Base-by-base conservation (phyloP, 2,797 vertebrate species). In the Notolabrus celidotus region DNA sequence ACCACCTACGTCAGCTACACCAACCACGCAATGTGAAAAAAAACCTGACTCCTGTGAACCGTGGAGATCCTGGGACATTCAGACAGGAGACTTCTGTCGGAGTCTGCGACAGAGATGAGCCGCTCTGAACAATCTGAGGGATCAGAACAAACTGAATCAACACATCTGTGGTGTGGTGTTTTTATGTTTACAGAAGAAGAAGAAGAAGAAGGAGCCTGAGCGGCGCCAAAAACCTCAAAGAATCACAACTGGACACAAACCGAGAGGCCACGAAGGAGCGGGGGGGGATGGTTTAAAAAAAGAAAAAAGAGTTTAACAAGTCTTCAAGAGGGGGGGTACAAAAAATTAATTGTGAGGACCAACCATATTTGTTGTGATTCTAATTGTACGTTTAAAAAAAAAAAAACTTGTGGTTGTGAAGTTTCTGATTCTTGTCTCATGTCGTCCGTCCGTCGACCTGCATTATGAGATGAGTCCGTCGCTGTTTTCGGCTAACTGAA, bases 1-100 rank as follows among this genome's bases (percentile, higher is more conserved):
- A 97, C 96, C 36, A 97, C 96, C 66, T 99, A 98, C 73, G 96
- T 99, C 93, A 99, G 95, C 94, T 99, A 99, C 89, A 97, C 95
- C 86, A 98, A 99, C 93, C 97, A 98, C 77, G 93, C 95, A 88
- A 96, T 96, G 87, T 99, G 94, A 98, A 72, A 51, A 74, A 67
- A 11, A 4, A n/a, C n/a, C n/a, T n/a, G n/a, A 45, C 31, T 2
- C 33, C 42, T 55, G 46, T 19, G 16, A 57, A 7, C 16, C 4
- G 7, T 75, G 25, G 65, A 77, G 27, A 2, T 67, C 54, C 45
- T 1, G 20, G 47, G 52, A 72, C 49, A 57, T 67, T 73, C 15
- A 42, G 20, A 15, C 1, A 52, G 46, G 62, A 60, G 45, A 49
- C 68, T 46, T 60, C 56, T 42, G 67, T 67, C 51, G 34, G 47